These are phyloP conservation scores for Indicator indicator DNA, from an alignment of 2,113 vertebrate species.

Conservation along the genomic window DNA sequence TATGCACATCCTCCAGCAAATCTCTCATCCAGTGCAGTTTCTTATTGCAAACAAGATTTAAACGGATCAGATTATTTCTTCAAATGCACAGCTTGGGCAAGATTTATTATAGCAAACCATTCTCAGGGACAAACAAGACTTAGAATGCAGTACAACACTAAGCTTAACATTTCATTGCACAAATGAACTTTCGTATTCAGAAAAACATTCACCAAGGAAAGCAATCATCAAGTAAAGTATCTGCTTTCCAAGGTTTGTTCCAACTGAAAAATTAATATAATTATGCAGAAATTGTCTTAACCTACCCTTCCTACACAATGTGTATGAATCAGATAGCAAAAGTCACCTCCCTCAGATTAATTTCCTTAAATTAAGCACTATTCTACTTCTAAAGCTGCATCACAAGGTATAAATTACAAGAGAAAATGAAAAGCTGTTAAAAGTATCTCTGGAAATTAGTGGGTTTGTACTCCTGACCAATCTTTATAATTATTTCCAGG, in stretches of 20 bases:
- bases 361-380: slow-evolving; percentile 15
- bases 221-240: neutral
- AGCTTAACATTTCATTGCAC: neutral
- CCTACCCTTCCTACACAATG: slow-evolving; percentile 36
- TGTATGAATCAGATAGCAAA: slow-evolving; percentile 39
- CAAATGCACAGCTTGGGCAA: neutral
- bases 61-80: neutral
- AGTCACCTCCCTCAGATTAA: slow-evolving; percentile 35
- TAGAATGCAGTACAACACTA: neutral
- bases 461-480: neutral
- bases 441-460: neutral
- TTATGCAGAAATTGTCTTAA: slow-evolving; percentile 49
- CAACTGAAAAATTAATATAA: slow-evolving; percentile 40
- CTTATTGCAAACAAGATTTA: neutral
- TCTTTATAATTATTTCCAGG: neutral
- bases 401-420: neutral
- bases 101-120: slow-evolving; percentile 1
- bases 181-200: neutral
- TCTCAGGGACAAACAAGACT: neutral
- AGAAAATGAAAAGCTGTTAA: neutral
- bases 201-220: neutral
- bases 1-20: neutral
- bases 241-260: slow-evolving; percentile 33
- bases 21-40: neutral
- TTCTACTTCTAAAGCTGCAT: neutral